A percentile compares a stretch with the other conserved stretches of the same genome.
Conservation (phyloP, 2,888 invertebrate genomes). For the Meloe dianella region DNA sequence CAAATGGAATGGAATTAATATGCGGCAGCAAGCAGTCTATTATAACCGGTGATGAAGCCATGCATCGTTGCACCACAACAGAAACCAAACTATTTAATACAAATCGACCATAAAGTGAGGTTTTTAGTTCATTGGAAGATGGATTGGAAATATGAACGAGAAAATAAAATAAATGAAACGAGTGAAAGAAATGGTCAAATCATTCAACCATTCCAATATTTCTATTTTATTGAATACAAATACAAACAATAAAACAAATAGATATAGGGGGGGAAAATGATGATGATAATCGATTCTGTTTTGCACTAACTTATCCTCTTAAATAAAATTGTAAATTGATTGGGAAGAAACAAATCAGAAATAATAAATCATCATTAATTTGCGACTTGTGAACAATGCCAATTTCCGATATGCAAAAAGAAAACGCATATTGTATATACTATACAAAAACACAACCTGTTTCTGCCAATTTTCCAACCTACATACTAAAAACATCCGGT, state of each 20-base stretch:
- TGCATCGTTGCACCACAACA: background rate
- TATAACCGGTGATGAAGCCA: background rate
- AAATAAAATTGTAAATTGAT: background rate
- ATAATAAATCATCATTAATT: background rate
- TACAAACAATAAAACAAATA: background rate
- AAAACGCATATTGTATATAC: too few relatives aligned
- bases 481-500: background rate
- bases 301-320: background rate
- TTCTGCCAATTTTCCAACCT: background rate
- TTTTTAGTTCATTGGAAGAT: constrained; percentile 1
- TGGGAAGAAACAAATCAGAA: background rate
- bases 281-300: background rate
- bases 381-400: background rate
- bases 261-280: background rate
- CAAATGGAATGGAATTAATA: background rate
- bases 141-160: background rate
- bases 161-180: background rate
- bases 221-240: background rate
- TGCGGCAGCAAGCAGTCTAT: background rate
- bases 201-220: background rate
- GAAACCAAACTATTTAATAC: background rate
- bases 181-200: background rate
- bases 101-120: constrained; percentile 1
- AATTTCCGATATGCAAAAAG: too few relatives aligned
- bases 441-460: too few relatives aligned